Conservation (phyloP, 2,113 vertebrate genomes). For the Ursus arctos region DNA sequence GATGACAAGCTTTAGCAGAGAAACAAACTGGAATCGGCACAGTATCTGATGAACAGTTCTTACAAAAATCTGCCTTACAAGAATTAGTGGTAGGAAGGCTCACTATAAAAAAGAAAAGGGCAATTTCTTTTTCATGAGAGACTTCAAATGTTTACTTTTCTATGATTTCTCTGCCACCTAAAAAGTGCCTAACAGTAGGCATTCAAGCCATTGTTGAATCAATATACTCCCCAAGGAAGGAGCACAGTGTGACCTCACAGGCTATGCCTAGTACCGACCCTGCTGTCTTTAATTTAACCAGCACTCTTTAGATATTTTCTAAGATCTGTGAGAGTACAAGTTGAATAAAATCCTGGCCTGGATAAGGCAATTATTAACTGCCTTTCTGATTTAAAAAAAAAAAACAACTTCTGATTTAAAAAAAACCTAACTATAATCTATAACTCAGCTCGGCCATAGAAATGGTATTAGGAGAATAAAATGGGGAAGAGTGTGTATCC, state of each 20-base stretch:
- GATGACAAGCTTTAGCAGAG: not conserved
- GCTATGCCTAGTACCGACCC: not conserved
- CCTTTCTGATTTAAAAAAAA: not conserved
- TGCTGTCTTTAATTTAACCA: not conserved
- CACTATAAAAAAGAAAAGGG: not conserved
- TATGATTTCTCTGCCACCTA: not conserved
- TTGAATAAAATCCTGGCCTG: slow-evolving; percentile 60
- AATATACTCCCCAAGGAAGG: not conserved
- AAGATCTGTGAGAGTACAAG: slow-evolving; percentile 25
- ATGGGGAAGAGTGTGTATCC: not conserved
- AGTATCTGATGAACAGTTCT: not conserved
- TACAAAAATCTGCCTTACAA: not conserved
- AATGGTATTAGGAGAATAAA: slow-evolving; percentile 8
- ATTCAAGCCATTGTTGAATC: slow-evolving; percentile 47
- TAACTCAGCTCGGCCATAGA: not conserved
- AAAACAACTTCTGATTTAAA: not conserved
- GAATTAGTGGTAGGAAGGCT: not conserved
- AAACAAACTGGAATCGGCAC: slow-evolving; percentile 17
- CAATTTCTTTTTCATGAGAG: not conserved
- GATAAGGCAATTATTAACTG: not conserved
- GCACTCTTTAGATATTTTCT: slow-evolving; percentile 12
- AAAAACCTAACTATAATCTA: not conserved
- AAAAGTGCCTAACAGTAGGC: not conserved
- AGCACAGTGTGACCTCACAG: not conserved
- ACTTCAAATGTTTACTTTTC: not conserved